Evolutionary conservation across 1,140 invertebrate genomes (phyloP).

Genomic region (Rhopalosiphum maidis): DNA sequence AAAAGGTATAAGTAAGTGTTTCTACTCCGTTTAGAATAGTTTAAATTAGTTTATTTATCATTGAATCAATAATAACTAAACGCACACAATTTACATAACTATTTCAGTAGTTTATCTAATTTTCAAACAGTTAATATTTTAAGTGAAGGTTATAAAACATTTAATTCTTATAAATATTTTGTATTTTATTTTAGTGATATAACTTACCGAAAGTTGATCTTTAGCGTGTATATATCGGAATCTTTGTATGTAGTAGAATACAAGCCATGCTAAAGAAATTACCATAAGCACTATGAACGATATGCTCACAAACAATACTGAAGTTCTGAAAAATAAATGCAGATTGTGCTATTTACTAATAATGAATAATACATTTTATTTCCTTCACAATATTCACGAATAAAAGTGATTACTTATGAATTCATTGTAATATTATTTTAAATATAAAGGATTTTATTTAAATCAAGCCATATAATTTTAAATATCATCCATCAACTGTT

Average conservation of each 20-base stretch:
- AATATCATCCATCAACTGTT: neutral
- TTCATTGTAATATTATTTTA: neutral
- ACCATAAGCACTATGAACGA: slow-evolving; percentile 95
- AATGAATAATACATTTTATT: neutral
- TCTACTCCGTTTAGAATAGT: neutral
- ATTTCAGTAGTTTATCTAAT: neutral
- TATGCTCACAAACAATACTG: slow-evolving; percentile 90
- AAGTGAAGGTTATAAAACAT: neutral
- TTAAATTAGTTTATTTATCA: neutral
- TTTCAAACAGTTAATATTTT: neutral
- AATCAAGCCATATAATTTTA: neutral
- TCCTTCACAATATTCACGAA: neutral
- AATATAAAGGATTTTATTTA: neutral
- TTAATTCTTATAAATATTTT: neutral
- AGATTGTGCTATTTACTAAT: neutral
- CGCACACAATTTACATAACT: neutral
- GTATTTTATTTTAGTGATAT: neutral
- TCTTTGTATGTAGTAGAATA: slow-evolving; percentile 93
- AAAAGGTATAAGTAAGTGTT: neutral
- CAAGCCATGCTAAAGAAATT: slow-evolving; percentile 90
- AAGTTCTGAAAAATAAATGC: slow-evolving; percentile 71
- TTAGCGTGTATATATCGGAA: slow-evolving; percentile 93
- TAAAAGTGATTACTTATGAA: neutral
- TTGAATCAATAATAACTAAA: neutral
- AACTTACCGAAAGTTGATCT: slow-evolving; percentile 78